Evolutionary conservation across 2,797 vertebrate species (phyloP), one percentile per base, ranked within the genome.

Genomic region (Microchirus variegatus): DNA sequence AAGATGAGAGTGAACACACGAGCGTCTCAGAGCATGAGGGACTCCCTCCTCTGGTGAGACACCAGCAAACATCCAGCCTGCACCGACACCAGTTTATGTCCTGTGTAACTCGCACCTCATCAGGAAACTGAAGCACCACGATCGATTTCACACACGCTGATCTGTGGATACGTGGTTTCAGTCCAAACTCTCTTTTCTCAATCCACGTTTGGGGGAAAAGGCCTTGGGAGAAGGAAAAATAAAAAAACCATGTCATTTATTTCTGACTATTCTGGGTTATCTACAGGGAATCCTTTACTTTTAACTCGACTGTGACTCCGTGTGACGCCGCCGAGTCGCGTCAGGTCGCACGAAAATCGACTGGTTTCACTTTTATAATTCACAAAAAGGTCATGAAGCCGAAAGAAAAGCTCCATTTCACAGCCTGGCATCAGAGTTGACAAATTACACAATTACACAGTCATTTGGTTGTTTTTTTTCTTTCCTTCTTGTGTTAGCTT

Each of bases 1-100:
- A 16, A 44, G 50, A 8, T 15, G n/a, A 15, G 41, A 9, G 31
- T 14, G 44, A 40, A 63, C 37, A 26, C 36, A 42, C 11, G 10
- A 4, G 14, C 14, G 1, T 53, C 18, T 70, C 26, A 47, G n/a
- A 55, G 52, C 60, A 44, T 54, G 50, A 66, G 62, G 65, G 80
- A 88, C 88, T 81, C 88, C 86, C 85, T 83, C 90, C 79, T 72
- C 85, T 89, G 90, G 89, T 70, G 63, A 84, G 62, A 66, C 3
- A 1, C 46, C 3, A 62, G 50, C 73, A 70, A 48, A 71, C 80
- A 78, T 53, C 70, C 71, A 5, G 42, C 1, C 4, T 36, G 15
- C 31, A 51, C 67, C 46, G 19, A 22, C 22, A 22, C 3, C 5
- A 35, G 18, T 0, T 0, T 10, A 8, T 47, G 53, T 56, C 54